Conservation (phyloP, 2,797 vertebrate genomes). For the Threskiornis aethiopicus region DNA sequence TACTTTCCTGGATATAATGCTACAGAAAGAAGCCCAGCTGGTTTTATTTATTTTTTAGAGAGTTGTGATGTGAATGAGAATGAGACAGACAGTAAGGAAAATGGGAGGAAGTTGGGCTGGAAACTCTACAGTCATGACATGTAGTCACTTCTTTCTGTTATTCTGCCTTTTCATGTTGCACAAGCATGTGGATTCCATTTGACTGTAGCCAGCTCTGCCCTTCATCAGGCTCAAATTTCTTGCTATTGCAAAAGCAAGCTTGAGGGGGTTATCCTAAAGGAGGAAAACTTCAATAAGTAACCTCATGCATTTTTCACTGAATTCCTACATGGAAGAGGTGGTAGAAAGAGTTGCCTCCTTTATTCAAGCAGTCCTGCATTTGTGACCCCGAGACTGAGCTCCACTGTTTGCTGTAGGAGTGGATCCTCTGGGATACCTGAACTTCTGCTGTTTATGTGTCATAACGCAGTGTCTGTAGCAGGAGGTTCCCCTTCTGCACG, state of each 20-base stretch:
- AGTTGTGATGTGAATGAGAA: constrained; percentile 51
- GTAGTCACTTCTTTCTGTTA: constrained; percentile 54
- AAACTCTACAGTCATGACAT: constrained; percentile 61
- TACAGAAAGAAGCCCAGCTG: constrained; percentile 53
- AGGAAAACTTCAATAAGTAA: constrained; percentile 1
- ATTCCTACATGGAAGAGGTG: rapidly evolving
- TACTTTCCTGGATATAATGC: constrained; percentile 39
- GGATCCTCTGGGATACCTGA: background rate
- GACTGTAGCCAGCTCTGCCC: constrained; percentile 32
- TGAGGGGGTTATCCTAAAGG: background rate
- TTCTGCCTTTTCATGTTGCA: constrained; percentile 44
- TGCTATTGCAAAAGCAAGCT: constrained; percentile 28
- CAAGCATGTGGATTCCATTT: constrained; percentile 55
- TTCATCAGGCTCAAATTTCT: constrained; percentile 50
- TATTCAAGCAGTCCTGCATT: background rate
- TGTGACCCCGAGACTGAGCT: background rate
- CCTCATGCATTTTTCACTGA: background rate
- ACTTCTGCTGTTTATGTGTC: background rate
- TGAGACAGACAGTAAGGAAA: constrained; percentile 53
- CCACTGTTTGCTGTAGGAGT: background rate
- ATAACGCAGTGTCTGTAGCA: background rate
- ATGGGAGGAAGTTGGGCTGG: constrained; percentile 43
- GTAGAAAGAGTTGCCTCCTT: background rate
- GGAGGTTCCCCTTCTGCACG: background rate
- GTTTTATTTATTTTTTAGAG: constrained; percentile 53